Conservation (phyloP, 2,888 invertebrate genomes). For the Allophyes oxyacanthae region DNA sequence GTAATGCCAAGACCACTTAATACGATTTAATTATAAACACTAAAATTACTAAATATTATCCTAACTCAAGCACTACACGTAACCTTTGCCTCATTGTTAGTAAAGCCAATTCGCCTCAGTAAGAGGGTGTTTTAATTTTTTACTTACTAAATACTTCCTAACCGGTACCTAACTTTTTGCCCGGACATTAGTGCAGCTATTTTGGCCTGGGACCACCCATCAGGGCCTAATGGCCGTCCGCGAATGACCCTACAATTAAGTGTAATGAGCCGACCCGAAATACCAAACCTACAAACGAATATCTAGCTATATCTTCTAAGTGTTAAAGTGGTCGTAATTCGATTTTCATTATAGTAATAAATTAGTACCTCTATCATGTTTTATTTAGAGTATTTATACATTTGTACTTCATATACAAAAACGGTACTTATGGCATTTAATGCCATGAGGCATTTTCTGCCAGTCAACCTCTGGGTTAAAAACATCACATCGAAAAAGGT, state of each 20-base stretch:
- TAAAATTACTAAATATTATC: conserved; percentile 19
- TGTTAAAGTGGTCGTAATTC: conserved; percentile 19
- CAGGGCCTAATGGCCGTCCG: conserved; percentile 78
- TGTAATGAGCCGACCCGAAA: conserved; percentile 82
- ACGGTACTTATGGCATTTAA: too few relatives aligned
- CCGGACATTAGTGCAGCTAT: conserved; percentile 73
- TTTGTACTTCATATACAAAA: too few relatives aligned
- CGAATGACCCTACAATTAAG: conserved; percentile 88
- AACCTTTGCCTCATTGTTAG: conserved; percentile 44
- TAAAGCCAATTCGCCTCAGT: conserved; percentile 27
- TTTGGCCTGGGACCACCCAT: conserved; percentile 78
- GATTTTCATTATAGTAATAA: conserved; percentile 26
- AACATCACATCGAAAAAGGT: too few relatives aligned
- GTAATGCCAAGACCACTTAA: too few relatives aligned
- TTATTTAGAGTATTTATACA: too few relatives aligned
- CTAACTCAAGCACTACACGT: neutral
- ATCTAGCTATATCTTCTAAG: conserved; percentile 38
- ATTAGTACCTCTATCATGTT: neutral
- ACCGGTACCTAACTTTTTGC: conserved; percentile 74
- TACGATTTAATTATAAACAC: conserved; percentile 2
- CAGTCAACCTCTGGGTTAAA: too few relatives aligned
- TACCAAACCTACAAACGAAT: conserved; percentile 73
- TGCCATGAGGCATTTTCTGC: too few relatives aligned
- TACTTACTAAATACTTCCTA: conserved; percentile 59
- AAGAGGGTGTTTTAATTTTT: conserved; percentile 58